phyloP scores from a whole-genome alignment of 1,140 invertebrate genomes.

The Caerostris extrusa region DNA sequence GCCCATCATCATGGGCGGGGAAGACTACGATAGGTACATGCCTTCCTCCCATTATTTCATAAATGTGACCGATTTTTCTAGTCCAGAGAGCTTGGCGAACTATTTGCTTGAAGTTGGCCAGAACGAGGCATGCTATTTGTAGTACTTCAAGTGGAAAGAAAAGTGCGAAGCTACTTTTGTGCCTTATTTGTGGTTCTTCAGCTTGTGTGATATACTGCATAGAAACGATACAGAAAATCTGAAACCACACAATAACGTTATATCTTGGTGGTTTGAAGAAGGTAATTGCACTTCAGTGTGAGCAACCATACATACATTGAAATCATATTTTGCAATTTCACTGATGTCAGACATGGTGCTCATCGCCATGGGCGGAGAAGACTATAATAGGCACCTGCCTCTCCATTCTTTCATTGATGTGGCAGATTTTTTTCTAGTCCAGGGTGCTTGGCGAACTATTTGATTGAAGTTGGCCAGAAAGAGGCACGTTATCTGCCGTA shows the following conservation, averaged over 20 bases:
- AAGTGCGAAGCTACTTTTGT: not conserved
- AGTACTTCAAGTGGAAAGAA: constrained; percentile 67
- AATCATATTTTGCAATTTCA: not conserved
- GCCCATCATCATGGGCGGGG: constrained; percentile 81
- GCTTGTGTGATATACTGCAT: constrained; percentile 54
- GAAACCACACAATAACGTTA: not conserved
- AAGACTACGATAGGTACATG: constrained; percentile 78
- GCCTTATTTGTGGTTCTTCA: constrained; percentile 58
- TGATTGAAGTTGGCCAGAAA: not conserved
- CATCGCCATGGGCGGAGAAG: constrained; percentile 81
- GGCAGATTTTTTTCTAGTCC: constrained; percentile 78
- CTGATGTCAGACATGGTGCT: constrained; percentile 80
- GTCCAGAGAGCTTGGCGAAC: constrained; percentile 77
- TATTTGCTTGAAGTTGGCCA: not conserved
- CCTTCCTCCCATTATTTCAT: constrained; percentile 78
- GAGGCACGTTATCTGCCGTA: constrained; percentile 24
- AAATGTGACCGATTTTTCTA: constrained; percentile 70
- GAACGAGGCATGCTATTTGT: constrained; percentile 25
- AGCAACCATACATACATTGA: not conserved
- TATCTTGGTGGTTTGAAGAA: constrained; percentile 60
- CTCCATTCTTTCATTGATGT: constrained; percentile 78
- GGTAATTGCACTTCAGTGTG: not conserved
- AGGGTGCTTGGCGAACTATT: constrained; percentile 68
- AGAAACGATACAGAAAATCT: not conserved
- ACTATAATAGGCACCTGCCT: constrained; percentile 78